A percentile compares a stretch with the other conserved stretches of the same genome.
These are phyloP conservation scores for Limnephilus auricula DNA, from an alignment of 2,888 invertebrate species.

Conservation along the genomic window DNA sequence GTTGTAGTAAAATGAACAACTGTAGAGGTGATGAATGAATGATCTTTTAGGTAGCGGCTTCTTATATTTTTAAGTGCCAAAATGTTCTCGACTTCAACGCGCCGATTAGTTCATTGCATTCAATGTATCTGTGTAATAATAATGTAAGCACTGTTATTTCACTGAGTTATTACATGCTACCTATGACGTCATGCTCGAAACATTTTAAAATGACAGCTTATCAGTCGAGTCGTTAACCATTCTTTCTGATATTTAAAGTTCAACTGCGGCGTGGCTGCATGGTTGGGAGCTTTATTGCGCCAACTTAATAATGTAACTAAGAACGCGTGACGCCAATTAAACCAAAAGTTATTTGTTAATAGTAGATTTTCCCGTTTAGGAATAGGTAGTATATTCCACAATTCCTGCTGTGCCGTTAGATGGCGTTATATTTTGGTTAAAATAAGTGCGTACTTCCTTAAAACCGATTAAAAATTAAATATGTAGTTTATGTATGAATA, in stretches of 20 bases:
- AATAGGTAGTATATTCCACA: not conserved
- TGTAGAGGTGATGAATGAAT: not conserved
- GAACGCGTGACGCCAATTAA: not conserved
- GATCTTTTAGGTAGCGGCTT: not conserved
- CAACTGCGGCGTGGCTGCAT: not conserved
- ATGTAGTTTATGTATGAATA: not conserved
- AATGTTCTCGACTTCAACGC: not conserved
- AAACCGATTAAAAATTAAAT: not conserved
- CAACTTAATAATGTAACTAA: not conserved
- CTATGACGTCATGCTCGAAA: not conserved
- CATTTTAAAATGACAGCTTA: not conserved
- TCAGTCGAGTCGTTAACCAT: not conserved
- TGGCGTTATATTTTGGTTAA: not conserved
- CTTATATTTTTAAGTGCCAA: not conserved
- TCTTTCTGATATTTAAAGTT: not conserved
- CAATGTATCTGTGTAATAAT: not conserved
- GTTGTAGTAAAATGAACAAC: not conserved
- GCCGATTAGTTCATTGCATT: not conserved
- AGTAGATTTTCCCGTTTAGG: not conserved
- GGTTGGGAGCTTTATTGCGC: not conserved
- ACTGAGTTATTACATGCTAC: not conserved
- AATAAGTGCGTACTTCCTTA: not conserved
- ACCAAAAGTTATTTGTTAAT: not conserved
- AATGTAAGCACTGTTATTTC: not conserved
- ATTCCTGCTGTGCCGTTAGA: not conserved